These are phyloP conservation scores for Petroica traversi DNA, from an alignment of 2,113 vertebrate species.

Conservation along the genomic window DNA sequence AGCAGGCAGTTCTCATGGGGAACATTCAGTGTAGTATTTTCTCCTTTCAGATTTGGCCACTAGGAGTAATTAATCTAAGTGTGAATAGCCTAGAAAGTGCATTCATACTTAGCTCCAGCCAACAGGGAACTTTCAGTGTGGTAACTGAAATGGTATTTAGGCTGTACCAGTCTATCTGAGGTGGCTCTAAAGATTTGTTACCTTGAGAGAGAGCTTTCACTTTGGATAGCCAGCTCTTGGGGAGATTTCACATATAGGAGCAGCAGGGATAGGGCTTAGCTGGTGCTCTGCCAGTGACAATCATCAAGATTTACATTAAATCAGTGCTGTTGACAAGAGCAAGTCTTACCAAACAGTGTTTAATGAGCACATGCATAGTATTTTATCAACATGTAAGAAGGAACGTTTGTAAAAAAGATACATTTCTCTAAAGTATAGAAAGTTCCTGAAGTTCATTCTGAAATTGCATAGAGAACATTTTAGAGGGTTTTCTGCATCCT, in stretches of 20 bases:
- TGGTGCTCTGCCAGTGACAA: neutral
- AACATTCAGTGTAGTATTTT: neutral
- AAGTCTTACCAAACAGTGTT: neutral
- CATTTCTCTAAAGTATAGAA: neutral
- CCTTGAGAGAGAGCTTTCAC: neutral
- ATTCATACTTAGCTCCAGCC: neutral
- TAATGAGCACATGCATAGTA: neutral
- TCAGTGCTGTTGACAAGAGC: neutral
- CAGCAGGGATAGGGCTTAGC: neutral
- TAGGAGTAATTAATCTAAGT: neutral
- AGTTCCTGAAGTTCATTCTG: neutral
- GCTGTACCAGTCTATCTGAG: neutral
- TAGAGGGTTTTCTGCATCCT: neutral
- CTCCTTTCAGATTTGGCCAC: neutral
- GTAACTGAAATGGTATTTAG: neutral
- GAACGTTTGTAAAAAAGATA: neutral
- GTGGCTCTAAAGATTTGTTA: neutral
- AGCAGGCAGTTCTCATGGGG: neutral
- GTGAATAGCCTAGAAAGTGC: neutral
- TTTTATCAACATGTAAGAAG: neutral
- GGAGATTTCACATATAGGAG: neutral
- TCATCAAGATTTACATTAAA: neutral
- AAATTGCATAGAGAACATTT: neutral
- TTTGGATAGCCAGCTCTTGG: neutral
- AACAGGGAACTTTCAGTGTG: neutral